Percentiles rank a stretch among this genome's conserved stretches.
Conservation (phyloP, 2,888 invertebrate species). For the Tholera decimalis region DNA sequence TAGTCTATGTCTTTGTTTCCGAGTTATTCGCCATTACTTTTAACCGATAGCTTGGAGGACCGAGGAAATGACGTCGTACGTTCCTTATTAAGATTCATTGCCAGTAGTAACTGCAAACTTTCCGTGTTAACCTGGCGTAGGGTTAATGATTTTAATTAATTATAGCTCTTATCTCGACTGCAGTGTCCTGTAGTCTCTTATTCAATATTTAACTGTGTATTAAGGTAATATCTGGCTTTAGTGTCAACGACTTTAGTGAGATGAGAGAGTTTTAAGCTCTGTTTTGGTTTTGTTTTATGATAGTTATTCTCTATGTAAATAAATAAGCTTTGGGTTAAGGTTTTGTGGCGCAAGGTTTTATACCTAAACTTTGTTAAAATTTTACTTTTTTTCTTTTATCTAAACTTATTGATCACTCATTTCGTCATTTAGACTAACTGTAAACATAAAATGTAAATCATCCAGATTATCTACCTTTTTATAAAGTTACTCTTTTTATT, state of each 20-base stretch:
- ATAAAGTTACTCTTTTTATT: conserved; percentile 18
- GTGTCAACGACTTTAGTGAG: conserved; percentile 33
- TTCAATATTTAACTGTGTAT: conserved; percentile 59
- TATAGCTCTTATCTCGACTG: conserved; percentile 56
- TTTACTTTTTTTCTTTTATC: not conserved
- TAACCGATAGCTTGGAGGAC: conserved; percentile 59
- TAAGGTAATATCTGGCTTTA: conserved; percentile 44
- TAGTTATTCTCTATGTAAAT: conserved; percentile 11
- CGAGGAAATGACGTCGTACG: conserved; percentile 40
- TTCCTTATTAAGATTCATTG: conserved; percentile 67
- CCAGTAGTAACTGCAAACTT: conserved; percentile 61
- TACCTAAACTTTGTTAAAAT: not conserved
- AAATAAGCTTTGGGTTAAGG: not conserved
- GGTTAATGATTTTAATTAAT: conserved; percentile 67
- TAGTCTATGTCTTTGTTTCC: conserved; percentile 58
- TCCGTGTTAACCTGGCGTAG: conserved; percentile 63
- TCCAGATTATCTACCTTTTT: conserved; percentile 21
- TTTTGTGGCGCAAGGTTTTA: not conserved
- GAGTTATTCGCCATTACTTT: conserved; percentile 62
- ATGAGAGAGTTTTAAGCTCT: conserved; percentile 22
- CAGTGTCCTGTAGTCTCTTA: conserved; percentile 56
- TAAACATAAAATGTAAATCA: not conserved
- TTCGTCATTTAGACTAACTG: not conserved
- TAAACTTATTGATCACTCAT: not conserved
- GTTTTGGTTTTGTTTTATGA: conserved; percentile 37